A percentile compares a stretch with the other conserved stretches of the same genome.
Evolutionary conservation across 2,888 invertebrate species (phyloP).

Genomic region (Heliconius charithonia): DNA sequence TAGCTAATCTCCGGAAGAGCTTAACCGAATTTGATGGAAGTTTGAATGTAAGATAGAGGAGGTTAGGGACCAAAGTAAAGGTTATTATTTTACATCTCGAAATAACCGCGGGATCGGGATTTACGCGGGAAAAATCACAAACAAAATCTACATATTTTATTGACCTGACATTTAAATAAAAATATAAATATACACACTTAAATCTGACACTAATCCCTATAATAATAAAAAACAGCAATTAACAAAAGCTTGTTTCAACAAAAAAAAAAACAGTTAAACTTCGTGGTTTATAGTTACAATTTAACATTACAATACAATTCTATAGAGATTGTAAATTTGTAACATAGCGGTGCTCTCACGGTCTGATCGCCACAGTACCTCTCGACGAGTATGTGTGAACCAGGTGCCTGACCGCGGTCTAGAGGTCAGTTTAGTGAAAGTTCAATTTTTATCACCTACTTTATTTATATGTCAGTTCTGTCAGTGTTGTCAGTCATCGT

Average conservation of each 20-base stretch:
- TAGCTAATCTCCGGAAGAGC: too few species aligned
- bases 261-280: slow-evolving; percentile 15
- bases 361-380: slow-evolving; percentile 1
- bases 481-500: slow-evolving; percentile 10
- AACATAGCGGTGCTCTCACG: slow-evolving; percentile 33
- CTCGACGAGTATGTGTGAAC: slow-evolving; percentile 23
- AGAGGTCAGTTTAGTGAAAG: slow-evolving; percentile 33
- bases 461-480: slow-evolving; percentile 1
- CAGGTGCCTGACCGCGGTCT: slow-evolving; percentile 31
- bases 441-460: slow-evolving; percentile 18
- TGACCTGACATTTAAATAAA: background rate
- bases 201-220: background rate
- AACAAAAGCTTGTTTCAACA: slow-evolving; percentile 4
- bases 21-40: too few species aligned
- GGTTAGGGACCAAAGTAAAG: too few species aligned
- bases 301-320: slow-evolving; percentile 4
- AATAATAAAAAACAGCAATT: background rate
- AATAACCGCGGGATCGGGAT: too few species aligned
- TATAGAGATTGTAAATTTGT: slow-evolving; percentile 4
- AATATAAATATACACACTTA: background rate
- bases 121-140: too few species aligned
- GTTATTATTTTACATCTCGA: too few species aligned
- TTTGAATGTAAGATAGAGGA: too few species aligned
- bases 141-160: background rate
- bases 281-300: slow-evolving; percentile 11